These are phyloP conservation scores for Squalus acanthias DNA, from an alignment of 2,797 vertebrate species.

Conservation along the genomic window DNA sequence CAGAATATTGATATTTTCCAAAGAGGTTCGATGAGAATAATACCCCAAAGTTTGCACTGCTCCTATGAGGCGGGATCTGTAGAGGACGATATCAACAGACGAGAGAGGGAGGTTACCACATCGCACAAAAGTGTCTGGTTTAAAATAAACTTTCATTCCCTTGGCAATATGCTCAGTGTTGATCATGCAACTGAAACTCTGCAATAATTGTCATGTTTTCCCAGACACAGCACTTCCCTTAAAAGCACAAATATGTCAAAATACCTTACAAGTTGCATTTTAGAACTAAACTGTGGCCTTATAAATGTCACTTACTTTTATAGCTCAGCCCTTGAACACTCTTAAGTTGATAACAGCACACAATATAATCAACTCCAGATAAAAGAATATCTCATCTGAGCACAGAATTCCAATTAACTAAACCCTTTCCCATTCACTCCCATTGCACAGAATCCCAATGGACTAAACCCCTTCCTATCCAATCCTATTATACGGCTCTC, in stretches of 20 bases:
- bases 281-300: neutral
- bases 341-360: neutral
- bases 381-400: neutral
- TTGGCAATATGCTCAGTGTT: neutral
- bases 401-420: neutral
- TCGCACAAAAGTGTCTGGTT: neutral
- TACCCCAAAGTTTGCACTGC: neutral
- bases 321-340: slow-evolving; percentile 1
- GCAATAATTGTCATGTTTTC: neutral
- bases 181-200: neutral
- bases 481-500: neutral
- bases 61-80: no score
- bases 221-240: neutral
- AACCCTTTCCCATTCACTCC: neutral
- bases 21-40: neutral
- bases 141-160: neutral
- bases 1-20: neutral
- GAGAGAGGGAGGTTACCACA: neutral
- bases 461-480: neutral
- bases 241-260: neutral
- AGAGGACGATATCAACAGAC: neutral
- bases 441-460: neutral
- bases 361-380: slow-evolving; percentile 17
- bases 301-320: slow-evolving; percentile 26
- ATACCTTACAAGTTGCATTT: neutral